Conservation (phyloP, 2,888 invertebrate species). For the Troglohyphantes excavatus region DNA sequence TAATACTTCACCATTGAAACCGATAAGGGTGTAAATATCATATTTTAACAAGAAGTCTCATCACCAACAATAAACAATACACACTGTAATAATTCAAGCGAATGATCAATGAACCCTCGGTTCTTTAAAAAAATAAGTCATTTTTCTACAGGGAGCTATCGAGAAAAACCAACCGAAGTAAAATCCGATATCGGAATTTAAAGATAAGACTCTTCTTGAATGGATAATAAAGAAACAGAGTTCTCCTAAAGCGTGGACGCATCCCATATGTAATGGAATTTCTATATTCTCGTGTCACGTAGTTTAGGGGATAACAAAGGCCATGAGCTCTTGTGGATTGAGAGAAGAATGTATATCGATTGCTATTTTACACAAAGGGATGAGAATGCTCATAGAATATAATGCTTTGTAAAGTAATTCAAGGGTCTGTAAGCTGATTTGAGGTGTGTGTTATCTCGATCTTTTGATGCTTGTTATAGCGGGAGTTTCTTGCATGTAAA, state of each 20-base stretch:
- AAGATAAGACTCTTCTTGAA: not conserved
- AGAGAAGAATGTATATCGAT: conserved; percentile 24
- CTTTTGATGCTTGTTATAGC: no score
- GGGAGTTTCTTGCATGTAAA: no score
- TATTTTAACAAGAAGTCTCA: not conserved
- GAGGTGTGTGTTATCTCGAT: no score
- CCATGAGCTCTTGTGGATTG: conserved; percentile 3
- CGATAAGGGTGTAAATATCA: not conserved
- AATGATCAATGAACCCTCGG: not conserved
- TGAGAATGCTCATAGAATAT: not conserved
- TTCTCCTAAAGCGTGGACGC: not conserved
- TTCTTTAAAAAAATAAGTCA: not conserved
- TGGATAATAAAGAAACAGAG: not conserved
- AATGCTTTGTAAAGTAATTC: not conserved
- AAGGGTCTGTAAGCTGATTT: not conserved
- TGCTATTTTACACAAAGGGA: conserved; percentile 11
- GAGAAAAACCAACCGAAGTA: conserved; percentile 19
- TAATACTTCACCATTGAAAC: not conserved
- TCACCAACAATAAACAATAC: not conserved
- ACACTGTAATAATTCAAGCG: not conserved
- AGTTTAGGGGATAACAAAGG: conserved; percentile 19
- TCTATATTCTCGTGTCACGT: conserved; percentile 36
- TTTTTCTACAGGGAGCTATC: not conserved
- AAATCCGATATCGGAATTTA: conserved; percentile 39
- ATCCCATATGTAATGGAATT: conserved; percentile 39